Base-by-base conservation (phyloP, 2,888 invertebrate genomes). In the Kryphioiulus occultus region DNA sequence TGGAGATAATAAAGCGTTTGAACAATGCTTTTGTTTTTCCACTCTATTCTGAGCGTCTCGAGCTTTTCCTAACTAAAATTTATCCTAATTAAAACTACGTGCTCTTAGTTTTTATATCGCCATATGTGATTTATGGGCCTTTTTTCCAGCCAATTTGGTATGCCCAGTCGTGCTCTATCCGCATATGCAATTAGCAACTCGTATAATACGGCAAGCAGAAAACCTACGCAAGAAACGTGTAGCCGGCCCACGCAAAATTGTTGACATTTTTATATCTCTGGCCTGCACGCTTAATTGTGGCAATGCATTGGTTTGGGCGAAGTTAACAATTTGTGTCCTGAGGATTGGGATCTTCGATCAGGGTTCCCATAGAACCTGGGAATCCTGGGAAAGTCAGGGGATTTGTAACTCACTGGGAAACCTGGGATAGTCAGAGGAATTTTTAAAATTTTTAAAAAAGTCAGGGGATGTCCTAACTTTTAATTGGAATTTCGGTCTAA, bases 101-200 rank as follows among this genome's bases (percentile, higher is more conserved):
- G 78, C 12, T 9, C 22, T 68, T 78, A 10, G 30, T 78, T 78
- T 78, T 78, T 17, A 15, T 78, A 4, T 30, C 78, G 78, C 10
- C 17, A 30, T n/a, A 26, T 68, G 26, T 32, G 78, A 78, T 78
- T 78, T 78, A 32, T 17, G 78, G 78, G 15, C 5, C 1, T 30
- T 32, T 78, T 78, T 78, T 30, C 15, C 10, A 15, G 5, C 17
- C 30, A 15, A 32, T 32, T 32, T 32, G 30, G 78, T 15, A 78
- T 78, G 26, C 26, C 12, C 26, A 26, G n/a, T 30, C 12, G 78
- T 78, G 78, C 30, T 30, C 26, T 78, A 78, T 30, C 78, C 78
- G 78, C 78, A 78, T 78, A 30, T 78, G 78, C 78, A 78, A 78
- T 78, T 78, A 78, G 30, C 68, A 68, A 26, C 68, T 26, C 68